These are phyloP conservation scores for Centropus bengalensis DNA, from an alignment of 2,113 vertebrate genomes.

Conservation along the genomic window DNA sequence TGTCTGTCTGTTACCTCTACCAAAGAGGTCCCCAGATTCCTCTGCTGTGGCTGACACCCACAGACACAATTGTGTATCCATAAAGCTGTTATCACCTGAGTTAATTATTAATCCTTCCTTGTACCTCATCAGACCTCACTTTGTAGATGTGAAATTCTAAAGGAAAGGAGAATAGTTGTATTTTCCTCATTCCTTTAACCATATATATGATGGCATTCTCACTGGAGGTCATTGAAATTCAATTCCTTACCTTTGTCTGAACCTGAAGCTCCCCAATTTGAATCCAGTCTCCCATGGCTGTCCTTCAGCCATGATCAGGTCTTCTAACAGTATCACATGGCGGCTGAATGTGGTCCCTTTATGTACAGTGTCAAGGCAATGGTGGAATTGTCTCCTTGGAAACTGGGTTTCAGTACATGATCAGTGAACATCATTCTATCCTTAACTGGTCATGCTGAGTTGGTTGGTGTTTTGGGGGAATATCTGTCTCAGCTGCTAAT, in stretches of 20 bases:
- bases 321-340: neutral
- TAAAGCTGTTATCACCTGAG: neutral
- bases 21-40: neutral
- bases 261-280: neutral
- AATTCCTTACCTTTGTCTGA: neutral
- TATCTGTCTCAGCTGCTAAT: neutral
- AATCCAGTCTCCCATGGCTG: neutral
- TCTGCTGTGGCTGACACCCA: neutral
- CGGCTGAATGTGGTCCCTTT: neutral
- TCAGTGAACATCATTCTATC: neutral
- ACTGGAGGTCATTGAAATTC: neutral
- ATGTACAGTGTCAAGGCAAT: neutral
- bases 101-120: neutral
- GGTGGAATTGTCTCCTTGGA: neutral
- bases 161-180: neutral
- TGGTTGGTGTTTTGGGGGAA: neutral
- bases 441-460: neutral
- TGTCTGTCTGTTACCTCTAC: neutral
- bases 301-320: neutral
- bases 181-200: neutral
- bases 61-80: accelerated
- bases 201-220: neutral
- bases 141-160: neutral
- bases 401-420: neutral
- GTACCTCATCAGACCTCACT: neutral